Percentiles rank a stretch among this genome's conserved stretches.
Evolutionary conservation across 1,140 invertebrate genomes (phyloP).

Genomic region (Thereuonema tuberculata): DNA sequence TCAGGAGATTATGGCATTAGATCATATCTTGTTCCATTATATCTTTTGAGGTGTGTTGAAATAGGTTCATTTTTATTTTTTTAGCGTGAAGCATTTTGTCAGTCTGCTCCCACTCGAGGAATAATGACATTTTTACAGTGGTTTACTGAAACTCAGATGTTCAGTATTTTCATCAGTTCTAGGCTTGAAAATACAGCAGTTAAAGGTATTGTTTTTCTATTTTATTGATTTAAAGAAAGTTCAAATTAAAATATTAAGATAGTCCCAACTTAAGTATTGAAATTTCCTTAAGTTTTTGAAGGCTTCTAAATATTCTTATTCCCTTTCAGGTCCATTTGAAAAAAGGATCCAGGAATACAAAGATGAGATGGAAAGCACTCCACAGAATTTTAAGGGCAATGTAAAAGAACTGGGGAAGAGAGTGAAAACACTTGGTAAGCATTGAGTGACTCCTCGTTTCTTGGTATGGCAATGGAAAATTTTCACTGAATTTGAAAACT

Average conservation of each 20-base stretch:
- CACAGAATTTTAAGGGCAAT: constrained; percentile 10
- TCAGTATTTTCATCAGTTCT: constrained; percentile 37
- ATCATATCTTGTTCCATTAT: neutral
- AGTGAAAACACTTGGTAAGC: constrained; percentile 12
- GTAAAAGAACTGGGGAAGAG: constrained; percentile 11
- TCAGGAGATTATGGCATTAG: neutral
- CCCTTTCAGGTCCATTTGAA: constrained; percentile 26
- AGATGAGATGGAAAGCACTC: constrained; percentile 11
- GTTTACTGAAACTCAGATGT: constrained; percentile 73
- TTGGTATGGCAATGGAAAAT: no score
- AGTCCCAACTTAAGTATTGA: neutral
- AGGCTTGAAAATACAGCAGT: constrained; percentile 17
- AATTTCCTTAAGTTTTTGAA: neutral
- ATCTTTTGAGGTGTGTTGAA: neutral
- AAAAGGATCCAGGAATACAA: constrained; percentile 25
- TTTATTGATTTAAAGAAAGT: no score
- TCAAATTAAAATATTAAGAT: no score
- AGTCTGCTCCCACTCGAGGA: constrained; percentile 36
- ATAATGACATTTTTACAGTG: constrained; percentile 57
- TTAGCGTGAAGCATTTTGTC: constrained; percentile 47
- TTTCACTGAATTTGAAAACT: no score
- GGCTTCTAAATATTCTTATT: constrained; percentile 4
- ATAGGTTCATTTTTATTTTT: constrained; percentile 19
- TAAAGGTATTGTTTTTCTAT: neutral
- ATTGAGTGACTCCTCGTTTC: no score